Evolutionary conservation across 2,888 invertebrate species (phyloP).

Genomic region (Apodemia duryi): DNA sequence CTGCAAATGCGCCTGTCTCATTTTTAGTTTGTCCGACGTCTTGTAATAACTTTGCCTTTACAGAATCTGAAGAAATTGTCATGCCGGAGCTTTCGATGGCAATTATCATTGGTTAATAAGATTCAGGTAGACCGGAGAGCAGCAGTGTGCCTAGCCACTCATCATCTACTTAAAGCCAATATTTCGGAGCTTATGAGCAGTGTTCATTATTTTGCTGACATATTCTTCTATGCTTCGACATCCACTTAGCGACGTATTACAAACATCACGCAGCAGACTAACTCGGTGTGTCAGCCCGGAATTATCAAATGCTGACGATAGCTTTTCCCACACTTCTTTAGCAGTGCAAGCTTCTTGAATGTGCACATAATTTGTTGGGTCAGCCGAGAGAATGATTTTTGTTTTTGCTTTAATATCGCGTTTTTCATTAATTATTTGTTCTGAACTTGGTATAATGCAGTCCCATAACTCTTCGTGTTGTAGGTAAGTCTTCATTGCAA

Average conservation of each 20-base stretch:
- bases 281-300: slow-evolving; percentile 24
- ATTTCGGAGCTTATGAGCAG: slow-evolving; percentile 23
- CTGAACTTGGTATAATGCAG: too few relatives aligned
- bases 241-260: slow-evolving; percentile 18
- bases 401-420: too few relatives aligned
- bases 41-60: slow-evolving; percentile 26
- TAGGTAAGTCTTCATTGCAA: too few relatives aligned
- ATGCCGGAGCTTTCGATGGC: slow-evolving; percentile 21
- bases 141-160: slow-evolving; percentile 26
- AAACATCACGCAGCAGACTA: slow-evolving; percentile 24
- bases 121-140: slow-evolving; percentile 23
- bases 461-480: too few relatives aligned
- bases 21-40: slow-evolving; percentile 21
- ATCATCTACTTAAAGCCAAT: slow-evolving; percentile 26
- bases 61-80: slow-evolving; percentile 24
- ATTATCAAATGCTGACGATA: slow-evolving; percentile 24
- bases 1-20: slow-evolving; percentile 17
- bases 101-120: slow-evolving; percentile 20
- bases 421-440: too few relatives aligned
- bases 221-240: slow-evolving; percentile 8
- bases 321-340: slow-evolving; percentile 22
- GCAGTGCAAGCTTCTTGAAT: slow-evolving; percentile 17
- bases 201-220: slow-evolving; percentile 23
- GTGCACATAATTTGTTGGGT: slow-evolving; percentile 18
- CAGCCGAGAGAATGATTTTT: too few relatives aligned